Conservation (phyloP, 2,888 invertebrate species). For the Macaria notata region DNA sequence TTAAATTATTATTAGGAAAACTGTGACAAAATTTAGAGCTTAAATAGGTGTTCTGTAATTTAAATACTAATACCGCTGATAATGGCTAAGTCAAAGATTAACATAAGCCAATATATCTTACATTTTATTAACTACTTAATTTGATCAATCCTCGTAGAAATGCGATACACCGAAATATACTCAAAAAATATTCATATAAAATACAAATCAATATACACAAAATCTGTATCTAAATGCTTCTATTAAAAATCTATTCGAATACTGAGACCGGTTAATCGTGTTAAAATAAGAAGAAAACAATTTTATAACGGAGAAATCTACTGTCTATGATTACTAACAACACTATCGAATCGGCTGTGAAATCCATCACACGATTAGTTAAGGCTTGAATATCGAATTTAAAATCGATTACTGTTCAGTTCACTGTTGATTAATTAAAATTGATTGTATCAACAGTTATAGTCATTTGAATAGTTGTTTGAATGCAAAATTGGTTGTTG, state of each 20-base stretch:
- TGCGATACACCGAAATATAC: constrained; percentile 9
- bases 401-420: constrained; percentile 38
- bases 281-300: constrained; percentile 29
- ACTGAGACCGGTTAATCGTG: constrained; percentile 22
- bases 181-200: constrained; percentile 17
- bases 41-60: not conserved
- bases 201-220: constrained; percentile 23
- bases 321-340: constrained; percentile 38
- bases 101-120: constrained; percentile 13
- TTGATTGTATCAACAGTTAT: constrained; percentile 42
- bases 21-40: not conserved
- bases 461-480: constrained; percentile 25
- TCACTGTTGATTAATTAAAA: constrained; percentile 43
- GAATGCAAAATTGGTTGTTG: constrained; percentile 1
- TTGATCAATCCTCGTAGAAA: constrained; percentile 16
- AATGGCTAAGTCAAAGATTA: constrained; percentile 9
- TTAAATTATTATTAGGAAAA: not conserved
- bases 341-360: constrained; percentile 51
- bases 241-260: constrained; percentile 21
- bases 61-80: not conserved
- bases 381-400: constrained; percentile 40
- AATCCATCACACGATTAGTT: constrained; percentile 50
- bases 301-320: constrained; percentile 43
- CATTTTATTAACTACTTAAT: constrained; percentile 22
- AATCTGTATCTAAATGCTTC: constrained; percentile 20